phyloP scores from a whole-genome alignment of 2,888 invertebrate genomes.

The Microplitis manilae region DNA sequence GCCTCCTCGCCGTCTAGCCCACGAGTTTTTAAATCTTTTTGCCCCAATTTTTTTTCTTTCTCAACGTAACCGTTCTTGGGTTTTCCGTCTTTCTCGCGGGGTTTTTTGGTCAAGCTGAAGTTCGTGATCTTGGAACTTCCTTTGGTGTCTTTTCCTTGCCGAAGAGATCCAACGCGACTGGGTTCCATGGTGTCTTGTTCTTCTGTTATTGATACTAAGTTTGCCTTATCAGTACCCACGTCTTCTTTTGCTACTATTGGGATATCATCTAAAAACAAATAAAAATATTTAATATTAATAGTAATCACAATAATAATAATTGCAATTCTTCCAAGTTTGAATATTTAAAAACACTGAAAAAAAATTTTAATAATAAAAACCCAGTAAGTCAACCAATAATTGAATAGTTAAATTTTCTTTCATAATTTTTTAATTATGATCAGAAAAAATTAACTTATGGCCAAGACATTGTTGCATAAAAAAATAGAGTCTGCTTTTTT shows the following conservation, averaged over 20 bases:
- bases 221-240: slow-evolving; percentile 74
- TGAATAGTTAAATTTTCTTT: too few species aligned
- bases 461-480: too few species aligned
- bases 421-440: too few species aligned
- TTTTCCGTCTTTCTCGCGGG: slow-evolving; percentile 65
- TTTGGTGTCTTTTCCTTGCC: slow-evolving; percentile 74
- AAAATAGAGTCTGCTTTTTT: too few species aligned
- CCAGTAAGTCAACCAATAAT: too few species aligned
- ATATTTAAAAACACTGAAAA: too few species aligned
- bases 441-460: too few species aligned
- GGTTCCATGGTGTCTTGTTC: slow-evolving; percentile 75
- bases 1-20: slow-evolving; percentile 72
- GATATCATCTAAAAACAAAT: slow-evolving; percentile 83
- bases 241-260: slow-evolving; percentile 82
- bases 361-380: too few species aligned
- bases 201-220: slow-evolving; percentile 80
- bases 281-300: slow-evolving; percentile 45
- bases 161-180: slow-evolving; percentile 73
- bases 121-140: slow-evolving; percentile 75
- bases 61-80: slow-evolving; percentile 63
- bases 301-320: neutral
- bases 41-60: slow-evolving; percentile 72
- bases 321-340: neutral
- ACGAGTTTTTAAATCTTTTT: slow-evolving; percentile 58
- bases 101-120: slow-evolving; percentile 79